Conservation (phyloP, 2,113 vertebrate species). For the Triplophysa rosa region DNA sequence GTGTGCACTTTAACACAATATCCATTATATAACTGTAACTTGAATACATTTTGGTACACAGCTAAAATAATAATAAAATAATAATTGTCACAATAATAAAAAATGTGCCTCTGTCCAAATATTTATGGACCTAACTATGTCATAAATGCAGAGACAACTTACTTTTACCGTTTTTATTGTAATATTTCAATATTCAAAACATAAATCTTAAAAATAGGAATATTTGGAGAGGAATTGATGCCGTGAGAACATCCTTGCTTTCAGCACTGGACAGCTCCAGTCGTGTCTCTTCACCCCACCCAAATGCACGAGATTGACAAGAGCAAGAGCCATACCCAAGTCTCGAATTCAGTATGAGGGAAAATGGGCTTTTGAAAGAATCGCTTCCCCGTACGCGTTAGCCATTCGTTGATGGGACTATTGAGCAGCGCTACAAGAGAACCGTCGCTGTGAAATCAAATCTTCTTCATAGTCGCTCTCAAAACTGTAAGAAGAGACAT, state of each 20-base stretch:
- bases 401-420: conserved; percentile 25
- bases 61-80: no score
- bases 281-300: conserved; percentile 61
- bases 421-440: background rate
- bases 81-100: no score
- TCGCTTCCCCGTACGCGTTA: background rate
- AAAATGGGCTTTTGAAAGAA: conserved; percentile 19
- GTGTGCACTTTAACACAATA: no score
- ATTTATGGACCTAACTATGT: no score
- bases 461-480: background rate
- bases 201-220: background rate
- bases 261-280: conserved; percentile 80
- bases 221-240: conserved; percentile 7
- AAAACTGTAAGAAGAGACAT: background rate
- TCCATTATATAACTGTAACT: no score
- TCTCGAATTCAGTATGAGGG: conserved; percentile 19
- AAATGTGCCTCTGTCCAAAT: no score
- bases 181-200: no score
- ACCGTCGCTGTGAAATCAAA: background rate
- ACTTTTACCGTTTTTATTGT: no score
- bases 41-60: no score
- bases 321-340: conserved; percentile 62
- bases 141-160: no score
- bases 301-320: conserved; percentile 73
- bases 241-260: conserved; percentile 55